phyloP scores from a whole-genome alignment of 2,888 invertebrate species.

The Marasmarcha lunaedactyla region DNA sequence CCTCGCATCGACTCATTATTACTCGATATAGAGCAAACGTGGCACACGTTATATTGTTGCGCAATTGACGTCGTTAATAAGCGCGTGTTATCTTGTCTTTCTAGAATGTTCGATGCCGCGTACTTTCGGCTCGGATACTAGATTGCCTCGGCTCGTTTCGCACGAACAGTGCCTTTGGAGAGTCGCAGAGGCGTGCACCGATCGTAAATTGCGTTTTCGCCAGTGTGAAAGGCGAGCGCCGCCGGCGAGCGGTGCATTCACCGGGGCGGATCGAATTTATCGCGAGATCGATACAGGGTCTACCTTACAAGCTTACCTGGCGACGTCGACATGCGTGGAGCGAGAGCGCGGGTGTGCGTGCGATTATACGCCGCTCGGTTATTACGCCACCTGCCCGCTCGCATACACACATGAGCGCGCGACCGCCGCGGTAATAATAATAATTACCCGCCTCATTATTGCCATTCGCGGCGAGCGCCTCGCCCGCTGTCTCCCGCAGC shows the following conservation, averaged over 20 bases:
- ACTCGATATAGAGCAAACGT: constrained; percentile 11
- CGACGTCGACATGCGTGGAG: constrained; percentile 56
- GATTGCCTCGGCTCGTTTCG: neutral
- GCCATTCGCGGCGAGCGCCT: constrained; percentile 30
- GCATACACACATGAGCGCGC: constrained; percentile 19
- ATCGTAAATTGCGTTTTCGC: constrained; percentile 48
- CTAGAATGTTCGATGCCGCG: constrained; percentile 52
- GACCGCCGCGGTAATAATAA: constrained; percentile 39
- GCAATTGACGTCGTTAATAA: constrained; percentile 42
- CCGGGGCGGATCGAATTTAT: constrained; percentile 60
- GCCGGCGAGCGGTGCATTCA: constrained; percentile 46
- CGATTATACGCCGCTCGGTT: constrained; percentile 50
- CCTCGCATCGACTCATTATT: constrained; percentile 21
- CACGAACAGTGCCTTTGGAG: constrained; percentile 12
- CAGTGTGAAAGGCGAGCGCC: constrained; percentile 50
- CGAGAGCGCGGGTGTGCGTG: constrained; percentile 24
- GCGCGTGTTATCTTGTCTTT: constrained; percentile 51
- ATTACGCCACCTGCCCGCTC: constrained; percentile 52
- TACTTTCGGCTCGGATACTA: constrained; percentile 28
- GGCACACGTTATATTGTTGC: constrained; percentile 35
- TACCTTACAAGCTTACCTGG: constrained; percentile 31
- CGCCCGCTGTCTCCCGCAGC: constrained; percentile 40
- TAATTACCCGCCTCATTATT: constrained; percentile 52
- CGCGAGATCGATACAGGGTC: constrained; percentile 53
- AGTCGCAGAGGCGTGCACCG: constrained; percentile 25